Evolutionary conservation across 2,113 vertebrate genomes (phyloP).

Genomic region (Zeus faber): DNA sequence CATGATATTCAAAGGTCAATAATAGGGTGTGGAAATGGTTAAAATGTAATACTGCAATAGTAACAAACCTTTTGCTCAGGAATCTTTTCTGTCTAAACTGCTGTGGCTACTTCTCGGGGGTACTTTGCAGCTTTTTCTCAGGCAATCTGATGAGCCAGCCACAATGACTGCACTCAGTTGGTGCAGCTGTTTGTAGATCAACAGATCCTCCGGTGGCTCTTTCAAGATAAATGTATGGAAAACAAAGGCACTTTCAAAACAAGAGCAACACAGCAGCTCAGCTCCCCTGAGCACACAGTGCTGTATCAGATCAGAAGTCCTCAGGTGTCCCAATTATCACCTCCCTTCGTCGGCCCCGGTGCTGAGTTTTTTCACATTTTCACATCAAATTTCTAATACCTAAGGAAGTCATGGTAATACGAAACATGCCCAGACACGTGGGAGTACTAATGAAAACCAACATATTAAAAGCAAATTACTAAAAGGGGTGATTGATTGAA

Average conservation of each 20-base stretch:
- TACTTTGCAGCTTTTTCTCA: not conserved
- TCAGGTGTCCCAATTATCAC: conserved; percentile 68
- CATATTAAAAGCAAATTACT: too few relatives aligned
- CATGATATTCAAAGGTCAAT: too few relatives aligned
- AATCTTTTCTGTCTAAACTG: too few relatives aligned
- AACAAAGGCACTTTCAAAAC: conserved; percentile 20
- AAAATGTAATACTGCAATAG: too few relatives aligned
- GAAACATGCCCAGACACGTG: conserved; percentile 52
- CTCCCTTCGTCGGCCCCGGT: conserved; percentile 31
- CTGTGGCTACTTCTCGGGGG: not conserved
- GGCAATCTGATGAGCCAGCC: not conserved
- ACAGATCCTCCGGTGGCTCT: conserved; percentile 29
- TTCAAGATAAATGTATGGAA: conserved; percentile 4
- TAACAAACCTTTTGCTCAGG: too few relatives aligned
- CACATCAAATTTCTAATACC: conserved; percentile 1
- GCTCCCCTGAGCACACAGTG: conserved; percentile 16
- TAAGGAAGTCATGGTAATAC: conserved; percentile 41
- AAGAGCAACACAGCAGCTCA: too few relatives aligned
- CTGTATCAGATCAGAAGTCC: conserved; percentile 42
- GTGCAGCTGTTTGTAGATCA: conserved; percentile 19
- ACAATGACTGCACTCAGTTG: not conserved
- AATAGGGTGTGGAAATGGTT: too few relatives aligned
- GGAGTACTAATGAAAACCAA: too few relatives aligned
- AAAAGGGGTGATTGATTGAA: too few relatives aligned
- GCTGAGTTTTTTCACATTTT: conserved; percentile 12